These are phyloP conservation scores for Zaprionus lachaisei DNA, from an alignment of 1,140 invertebrate species.

Conservation along the genomic window DNA sequence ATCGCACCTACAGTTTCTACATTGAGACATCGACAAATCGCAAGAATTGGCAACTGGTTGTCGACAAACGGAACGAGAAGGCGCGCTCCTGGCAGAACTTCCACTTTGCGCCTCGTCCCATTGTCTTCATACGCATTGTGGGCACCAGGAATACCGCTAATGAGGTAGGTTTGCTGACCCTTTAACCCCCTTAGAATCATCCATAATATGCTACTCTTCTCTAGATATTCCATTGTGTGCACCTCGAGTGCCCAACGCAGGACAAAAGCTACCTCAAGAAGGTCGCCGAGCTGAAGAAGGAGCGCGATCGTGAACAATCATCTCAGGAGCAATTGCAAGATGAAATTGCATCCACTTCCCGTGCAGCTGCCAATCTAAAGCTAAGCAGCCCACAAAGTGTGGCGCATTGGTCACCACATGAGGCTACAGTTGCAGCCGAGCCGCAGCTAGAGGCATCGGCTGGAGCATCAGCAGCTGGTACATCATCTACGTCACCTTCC, in stretches of 20 bases:
- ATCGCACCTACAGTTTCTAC: slow-evolving; percentile 97
- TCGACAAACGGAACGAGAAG: slow-evolving; percentile 87
- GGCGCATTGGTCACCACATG: slow-evolving; percentile 11
- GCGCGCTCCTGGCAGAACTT: slow-evolving; percentile 95
- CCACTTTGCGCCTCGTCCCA: slow-evolving; percentile 91
- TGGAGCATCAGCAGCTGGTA: slow-evolving; percentile 9
- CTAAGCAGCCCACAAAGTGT: not conserved
- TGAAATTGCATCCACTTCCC: slow-evolving; percentile 57
- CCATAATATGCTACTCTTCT: slow-evolving; percentile 36
- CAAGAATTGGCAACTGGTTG: slow-evolving; percentile 94
- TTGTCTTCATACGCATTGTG: slow-evolving; percentile 97
- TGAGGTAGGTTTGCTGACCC: slow-evolving; percentile 87
- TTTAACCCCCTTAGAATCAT: not conserved
- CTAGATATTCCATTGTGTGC: slow-evolving; percentile 98
- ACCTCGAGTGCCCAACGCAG: slow-evolving; percentile 97
- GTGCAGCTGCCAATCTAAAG: slow-evolving; percentile 20
- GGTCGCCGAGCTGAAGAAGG: slow-evolving; percentile 43
- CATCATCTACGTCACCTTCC: slow-evolving; percentile 9
- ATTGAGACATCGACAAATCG: slow-evolving; percentile 98
- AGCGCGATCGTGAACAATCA: slow-evolving; percentile 9
- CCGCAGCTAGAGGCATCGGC: slow-evolving; percentile 1
- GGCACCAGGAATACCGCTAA: slow-evolving; percentile 98
- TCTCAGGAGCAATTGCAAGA: slow-evolving; percentile 11
- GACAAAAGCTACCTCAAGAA: slow-evolving; percentile 70
- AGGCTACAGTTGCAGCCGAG: not conserved